Base-by-base conservation (phyloP, 1,140 invertebrate species). In the Sesamia nonagrioides region DNA sequence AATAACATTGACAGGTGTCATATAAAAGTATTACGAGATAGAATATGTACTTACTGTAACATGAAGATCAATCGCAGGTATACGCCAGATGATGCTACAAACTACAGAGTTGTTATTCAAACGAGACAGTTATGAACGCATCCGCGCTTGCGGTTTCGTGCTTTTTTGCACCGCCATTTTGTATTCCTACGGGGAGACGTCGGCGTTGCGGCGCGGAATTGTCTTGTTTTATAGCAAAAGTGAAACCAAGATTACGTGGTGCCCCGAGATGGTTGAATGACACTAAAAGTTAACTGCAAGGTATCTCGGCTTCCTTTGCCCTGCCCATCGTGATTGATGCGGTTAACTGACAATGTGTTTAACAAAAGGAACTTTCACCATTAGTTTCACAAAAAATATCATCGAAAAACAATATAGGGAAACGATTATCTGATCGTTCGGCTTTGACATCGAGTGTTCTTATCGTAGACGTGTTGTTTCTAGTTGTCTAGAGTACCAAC, bases 221-320 rank as follows among this genome's bases (percentile, higher is more conserved):
- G 79, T 79, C 85, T 85, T 83, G 69, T 86, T 89, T 88, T 88
- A 87, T 88, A 84, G 87, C 84, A 92, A 93, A 93, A 93, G 89
- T 92, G 89, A 93, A 91, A 91, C 88, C 75, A 75, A 69, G 60
- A 60, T 82, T 18, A 72, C 72, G 76, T 77, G 71, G 63, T 78
- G 40, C 15, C 61, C 21, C n/a, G 72, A 56, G 74, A 81, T 75
- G 76, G 79, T 75, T 84, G 72, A 85, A 84, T 80, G 81, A 84
- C 78, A 80, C 71, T 81, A 68, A 58, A 85, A 54, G 54, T 40
- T 76, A 66, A 76, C 78, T 81, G 58, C 42, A 78, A 72, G 50
- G 40, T 81, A 82, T 79, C 74, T 60, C 45, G 78, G 71, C 72
- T 81, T 79, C 78, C 69, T 77, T 75, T 37, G 77, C 60, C 73